Evolutionary conservation across 2,113 vertebrate species (phyloP), one percentile per base, ranked within the genome.

Genomic region (Parus major): DNA sequence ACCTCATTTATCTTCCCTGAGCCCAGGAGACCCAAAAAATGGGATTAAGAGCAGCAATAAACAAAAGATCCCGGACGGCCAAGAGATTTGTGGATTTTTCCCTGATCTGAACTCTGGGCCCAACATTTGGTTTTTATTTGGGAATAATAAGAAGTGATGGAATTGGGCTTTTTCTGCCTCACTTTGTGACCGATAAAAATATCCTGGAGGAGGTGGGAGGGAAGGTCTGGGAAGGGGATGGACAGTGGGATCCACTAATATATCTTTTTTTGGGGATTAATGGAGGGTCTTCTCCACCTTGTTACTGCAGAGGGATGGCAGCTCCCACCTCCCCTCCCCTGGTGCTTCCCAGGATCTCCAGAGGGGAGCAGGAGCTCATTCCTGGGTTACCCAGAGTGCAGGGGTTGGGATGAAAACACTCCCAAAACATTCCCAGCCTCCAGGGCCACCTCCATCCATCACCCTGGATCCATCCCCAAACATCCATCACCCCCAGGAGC

Each of bases 61-160:
- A 95, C 88, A 90, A 92, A 92, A 86, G 86, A 87, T 92, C 92
- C 90, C 92, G 84, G 94, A 79, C 41, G 29, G 90, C 89, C 53
- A 42, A 90, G 66, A 97, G 95, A 95, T 97, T 96, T 97, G 96
- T 97, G 92, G 92, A 84, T 96, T 92, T 95, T 95, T 92, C 94
- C 96, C 76, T 77, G 72, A 80, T 90, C 83, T 97, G 94, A 97
- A 96, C 96, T 52, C 92, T 29, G 55, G 55, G 75, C 47, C 90
- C 86, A 88, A 92, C 94, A 95, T 97, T 97, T 96, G 96, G 23
- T 97, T 95, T 94, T 92, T 92, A 95, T 94, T 97, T 96, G 70
- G 77, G 49, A 88, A 82, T 83, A 68, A 93, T 83, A 70, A 47
- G 57, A 94, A 82, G 86, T 85, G 89, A 94, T 1, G 15, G 69